phyloP scores from a whole-genome alignment of 2,888 invertebrate genomes.

The Drosophila formosana region DNA sequence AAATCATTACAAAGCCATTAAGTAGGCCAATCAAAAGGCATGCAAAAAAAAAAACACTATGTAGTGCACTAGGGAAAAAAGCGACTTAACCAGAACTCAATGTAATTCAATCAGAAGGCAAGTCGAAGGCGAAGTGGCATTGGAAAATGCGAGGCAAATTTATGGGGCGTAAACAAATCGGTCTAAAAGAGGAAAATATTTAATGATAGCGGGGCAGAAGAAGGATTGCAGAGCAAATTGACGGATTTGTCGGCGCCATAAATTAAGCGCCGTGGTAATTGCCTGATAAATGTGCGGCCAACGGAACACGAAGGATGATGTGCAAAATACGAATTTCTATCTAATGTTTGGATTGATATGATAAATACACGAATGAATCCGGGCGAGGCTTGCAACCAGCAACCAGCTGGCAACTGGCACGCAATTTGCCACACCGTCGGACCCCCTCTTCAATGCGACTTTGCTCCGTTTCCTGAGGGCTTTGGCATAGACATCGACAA shows the following conservation, averaged over 20 bases:
- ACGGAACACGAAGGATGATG: slow-evolving; percentile 42
- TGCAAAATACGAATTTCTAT: slow-evolving; percentile 30
- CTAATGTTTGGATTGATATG: slow-evolving; percentile 46
- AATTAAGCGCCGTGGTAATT: slow-evolving; percentile 55
- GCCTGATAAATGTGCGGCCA: slow-evolving; percentile 42
- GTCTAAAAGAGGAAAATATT: slow-evolving; percentile 21
- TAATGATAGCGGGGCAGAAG: slow-evolving; percentile 8
- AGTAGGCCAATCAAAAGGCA: slow-evolving; percentile 59
- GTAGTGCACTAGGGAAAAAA: not conserved
- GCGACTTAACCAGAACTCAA: slow-evolving; percentile 17
- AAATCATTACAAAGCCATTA: slow-evolving; percentile 73
- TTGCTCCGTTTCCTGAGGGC: not conserved
- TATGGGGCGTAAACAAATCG: slow-evolving; percentile 7
- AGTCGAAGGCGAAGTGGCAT: slow-evolving; percentile 21
- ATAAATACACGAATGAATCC: slow-evolving; percentile 49
- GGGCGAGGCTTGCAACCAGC: slow-evolving; percentile 4
- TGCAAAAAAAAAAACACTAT: slow-evolving; percentile 46
- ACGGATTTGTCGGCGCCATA: slow-evolving; percentile 36
- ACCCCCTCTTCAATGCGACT: not conserved
- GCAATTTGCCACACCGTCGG: slow-evolving; percentile 12
- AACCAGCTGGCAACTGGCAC: slow-evolving; percentile 27
- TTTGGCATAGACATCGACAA: slow-evolving; percentile 5
- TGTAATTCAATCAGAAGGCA: slow-evolving; percentile 56
- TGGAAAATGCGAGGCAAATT: slow-evolving; percentile 18
- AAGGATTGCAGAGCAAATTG: slow-evolving; percentile 29